Evolutionary conservation across 2,113 vertebrate species (phyloP).

Genomic region (Meles meles): DNA sequence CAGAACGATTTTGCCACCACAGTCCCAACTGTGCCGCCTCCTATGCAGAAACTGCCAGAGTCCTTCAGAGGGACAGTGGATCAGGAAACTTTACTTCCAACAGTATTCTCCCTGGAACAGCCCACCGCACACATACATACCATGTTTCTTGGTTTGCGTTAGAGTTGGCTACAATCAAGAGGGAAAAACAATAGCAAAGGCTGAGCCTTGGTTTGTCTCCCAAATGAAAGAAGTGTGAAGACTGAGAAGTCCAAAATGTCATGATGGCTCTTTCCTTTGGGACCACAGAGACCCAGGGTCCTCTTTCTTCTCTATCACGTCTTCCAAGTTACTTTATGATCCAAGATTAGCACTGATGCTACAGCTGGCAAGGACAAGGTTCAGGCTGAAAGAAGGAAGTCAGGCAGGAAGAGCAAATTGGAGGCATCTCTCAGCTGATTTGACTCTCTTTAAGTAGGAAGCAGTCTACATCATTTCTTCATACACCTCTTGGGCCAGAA

Average conservation of each 20-base stretch:
- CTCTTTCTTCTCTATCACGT: background rate
- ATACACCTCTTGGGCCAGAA: no score
- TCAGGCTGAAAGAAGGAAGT: background rate
- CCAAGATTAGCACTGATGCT: fast-evolving
- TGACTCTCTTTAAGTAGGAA: background rate
- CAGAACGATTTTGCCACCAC: background rate
- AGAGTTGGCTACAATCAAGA: background rate
- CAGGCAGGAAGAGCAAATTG: background rate
- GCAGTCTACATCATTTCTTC: background rate
- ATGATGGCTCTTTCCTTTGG: background rate
- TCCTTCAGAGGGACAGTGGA: background rate
- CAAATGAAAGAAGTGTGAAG: background rate
- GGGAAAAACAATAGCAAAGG: background rate
- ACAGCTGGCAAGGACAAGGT: background rate
- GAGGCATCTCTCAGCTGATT: fast-evolving
- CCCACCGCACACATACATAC: fast-evolving
- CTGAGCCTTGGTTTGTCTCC: background rate
- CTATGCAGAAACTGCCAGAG: background rate
- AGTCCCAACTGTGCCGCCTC: fast-evolving
- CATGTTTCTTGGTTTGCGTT: background rate
- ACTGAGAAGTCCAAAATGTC: background rate
- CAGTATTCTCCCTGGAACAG: background rate
- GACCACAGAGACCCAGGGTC: background rate
- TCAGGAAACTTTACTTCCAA: background rate
- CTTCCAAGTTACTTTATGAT: background rate